These are phyloP conservation scores for Marasmarcha lunaedactyla DNA, from an alignment of 2,888 invertebrate species.

Conservation along the genomic window DNA sequence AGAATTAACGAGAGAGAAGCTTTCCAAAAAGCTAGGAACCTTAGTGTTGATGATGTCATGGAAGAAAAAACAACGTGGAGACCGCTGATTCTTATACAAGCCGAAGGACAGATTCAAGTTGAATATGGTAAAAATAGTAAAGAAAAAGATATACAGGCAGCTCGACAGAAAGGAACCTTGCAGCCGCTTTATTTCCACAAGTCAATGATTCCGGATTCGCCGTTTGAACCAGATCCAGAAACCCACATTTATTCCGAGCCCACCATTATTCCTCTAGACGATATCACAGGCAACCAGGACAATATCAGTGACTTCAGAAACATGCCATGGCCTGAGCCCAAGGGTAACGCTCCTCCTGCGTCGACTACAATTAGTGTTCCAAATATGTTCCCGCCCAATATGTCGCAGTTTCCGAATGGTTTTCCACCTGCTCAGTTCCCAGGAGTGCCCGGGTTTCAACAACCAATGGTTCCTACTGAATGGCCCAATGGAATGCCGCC, in stretches of 20 bases:
- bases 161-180: constrained; percentile 86
- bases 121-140: constrained; percentile 83
- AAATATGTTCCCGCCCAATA: constrained; percentile 55
- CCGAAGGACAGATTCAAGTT: constrained; percentile 74
- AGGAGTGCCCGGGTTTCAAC: constrained; percentile 52
- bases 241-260: constrained; percentile 82
- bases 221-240: constrained; percentile 89
- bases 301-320: constrained; percentile 82
- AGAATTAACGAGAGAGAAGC: constrained; percentile 86
- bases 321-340: constrained; percentile 88
- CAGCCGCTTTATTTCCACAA: constrained; percentile 86
- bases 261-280: constrained; percentile 88
- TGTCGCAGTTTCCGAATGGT: constrained; percentile 51
- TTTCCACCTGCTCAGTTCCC: constrained; percentile 61
- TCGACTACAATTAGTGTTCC: constrained; percentile 38
- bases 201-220: constrained; percentile 86
- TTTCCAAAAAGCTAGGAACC: constrained; percentile 81
- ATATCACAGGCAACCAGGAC: constrained; percentile 86
- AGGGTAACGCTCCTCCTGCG: constrained; percentile 69
- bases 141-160: constrained; percentile 89
- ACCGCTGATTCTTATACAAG: constrained; percentile 76
- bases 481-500: constrained; percentile 51
- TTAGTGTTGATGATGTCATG: constrained; percentile 83
- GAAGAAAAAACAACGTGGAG: constrained; percentile 85
- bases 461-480: constrained; percentile 43